phyloP scores from a whole-genome alignment of 2,888 invertebrate genomes.

The Leucoptera coffeella region DNA sequence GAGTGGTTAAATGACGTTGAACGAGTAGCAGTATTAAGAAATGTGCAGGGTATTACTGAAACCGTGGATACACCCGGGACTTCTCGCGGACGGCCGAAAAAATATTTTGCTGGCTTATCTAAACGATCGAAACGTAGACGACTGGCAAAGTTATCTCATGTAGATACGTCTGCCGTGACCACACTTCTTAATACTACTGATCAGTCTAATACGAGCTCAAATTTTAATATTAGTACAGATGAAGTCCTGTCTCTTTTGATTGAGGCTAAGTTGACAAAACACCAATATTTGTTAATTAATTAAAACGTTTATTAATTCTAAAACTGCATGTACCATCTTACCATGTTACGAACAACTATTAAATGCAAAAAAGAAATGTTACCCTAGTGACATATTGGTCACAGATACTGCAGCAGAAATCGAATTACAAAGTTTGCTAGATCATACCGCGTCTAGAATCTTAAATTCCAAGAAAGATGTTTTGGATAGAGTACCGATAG shows the following conservation, averaged over 20 bases:
- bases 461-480: slow-evolving; percentile 3
- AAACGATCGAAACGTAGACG: slow-evolving; percentile 2
- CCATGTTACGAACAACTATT: slow-evolving; percentile 4
- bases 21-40: too few relatives aligned
- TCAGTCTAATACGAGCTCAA: background rate
- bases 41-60: too few relatives aligned
- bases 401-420: slow-evolving; percentile 4
- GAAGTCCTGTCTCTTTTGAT: slow-evolving; percentile 3
- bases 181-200: slow-evolving; percentile 3
- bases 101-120: background rate
- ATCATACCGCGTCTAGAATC: slow-evolving; percentile 3
- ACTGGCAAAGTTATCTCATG: slow-evolving; percentile 3
- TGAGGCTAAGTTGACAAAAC: slow-evolving; percentile 4
- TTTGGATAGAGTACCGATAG: slow-evolving; percentile 2
- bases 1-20: too few relatives aligned
- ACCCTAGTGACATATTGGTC: slow-evolving; percentile 2
- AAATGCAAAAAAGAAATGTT: slow-evolving; percentile 5
- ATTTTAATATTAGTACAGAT: slow-evolving; percentile 1
- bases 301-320: slow-evolving; percentile 3
- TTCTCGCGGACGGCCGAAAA: background rate
- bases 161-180: slow-evolving; percentile 3
- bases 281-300: slow-evolving; percentile 5
- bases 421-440: slow-evolving; percentile 5
- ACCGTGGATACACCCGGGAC: too few relatives aligned
- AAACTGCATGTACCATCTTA: background rate